Evolutionary conservation across 2,888 invertebrate genomes (phyloP).

Genomic region (Eueremaeus valkanovi): DNA sequence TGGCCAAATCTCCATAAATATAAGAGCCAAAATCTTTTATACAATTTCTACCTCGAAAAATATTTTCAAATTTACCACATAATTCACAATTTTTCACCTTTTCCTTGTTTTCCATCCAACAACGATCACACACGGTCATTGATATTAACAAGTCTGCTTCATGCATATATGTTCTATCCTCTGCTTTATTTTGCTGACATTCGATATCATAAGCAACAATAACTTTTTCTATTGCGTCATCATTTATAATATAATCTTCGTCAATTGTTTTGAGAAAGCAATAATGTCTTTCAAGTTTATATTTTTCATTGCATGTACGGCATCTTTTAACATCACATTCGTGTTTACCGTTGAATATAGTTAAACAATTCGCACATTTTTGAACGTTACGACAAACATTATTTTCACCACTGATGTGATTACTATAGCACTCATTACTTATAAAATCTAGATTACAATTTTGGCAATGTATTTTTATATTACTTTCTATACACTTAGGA

Average conservation of each 20-base stretch:
- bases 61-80: background rate
- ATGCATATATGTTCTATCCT: background rate
- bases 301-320: background rate
- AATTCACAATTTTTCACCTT: background rate
- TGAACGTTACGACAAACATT: background rate
- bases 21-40: slow-evolving; percentile 28
- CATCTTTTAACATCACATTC: background rate
- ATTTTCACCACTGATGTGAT: background rate
- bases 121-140: slow-evolving; percentile 5
- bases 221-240: background rate
- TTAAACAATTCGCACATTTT: background rate
- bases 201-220: slow-evolving; percentile 17
- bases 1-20: slow-evolving; percentile 56
- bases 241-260: background rate
- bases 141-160: background rate
- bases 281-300: slow-evolving; percentile 13
- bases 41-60: slow-evolving; percentile 2
- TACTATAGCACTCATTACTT: background rate
- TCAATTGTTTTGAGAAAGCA: background rate
- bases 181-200: background rate
- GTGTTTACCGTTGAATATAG: background rate
- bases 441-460: background rate
- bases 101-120: background rate
- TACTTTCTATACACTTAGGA: background rate
- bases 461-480: background rate